A percentile compares a stretch with the other conserved stretches of the same genome.
Evolutionary conservation across 1,140 invertebrate species (phyloP).

Genomic region (Apis cerana): DNA sequence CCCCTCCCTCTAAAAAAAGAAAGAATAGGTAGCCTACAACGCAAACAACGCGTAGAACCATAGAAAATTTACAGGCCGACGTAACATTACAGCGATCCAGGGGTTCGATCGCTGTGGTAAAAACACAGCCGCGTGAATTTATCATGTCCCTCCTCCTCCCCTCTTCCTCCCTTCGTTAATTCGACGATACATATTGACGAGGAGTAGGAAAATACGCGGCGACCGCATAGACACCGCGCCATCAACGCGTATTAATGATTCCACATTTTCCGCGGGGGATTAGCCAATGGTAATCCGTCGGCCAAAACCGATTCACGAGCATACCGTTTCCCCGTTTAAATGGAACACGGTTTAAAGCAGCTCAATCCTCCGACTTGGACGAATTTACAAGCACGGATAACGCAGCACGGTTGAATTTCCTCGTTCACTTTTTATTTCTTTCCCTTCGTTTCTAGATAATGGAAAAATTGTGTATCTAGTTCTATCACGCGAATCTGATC

Average conservation of each 20-base stretch:
- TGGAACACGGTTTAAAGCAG: constrained; percentile 22
- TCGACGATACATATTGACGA: constrained; percentile 4
- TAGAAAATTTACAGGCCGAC: no score
- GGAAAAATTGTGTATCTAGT: no score
- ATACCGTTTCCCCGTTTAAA: constrained; percentile 17
- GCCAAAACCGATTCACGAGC: constrained; percentile 9
- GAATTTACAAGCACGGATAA: no score
- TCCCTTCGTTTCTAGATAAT: no score
- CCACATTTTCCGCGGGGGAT: constrained; percentile 51
- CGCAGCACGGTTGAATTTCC: no score
- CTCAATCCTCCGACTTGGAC: no score
- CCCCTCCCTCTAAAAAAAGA: no score
- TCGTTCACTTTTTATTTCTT: not conserved
- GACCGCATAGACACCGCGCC: constrained; percentile 9
- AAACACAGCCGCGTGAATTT: not conserved
- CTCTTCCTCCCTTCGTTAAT: not conserved
- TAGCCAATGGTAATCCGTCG: constrained; percentile 53
- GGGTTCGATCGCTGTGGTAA: no score
- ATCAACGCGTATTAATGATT: constrained; percentile 49
- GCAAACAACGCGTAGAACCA: no score
- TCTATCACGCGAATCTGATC: no score
- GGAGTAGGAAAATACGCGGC: constrained; percentile 15
- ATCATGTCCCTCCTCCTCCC: not conserved
- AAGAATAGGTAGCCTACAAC: no score
- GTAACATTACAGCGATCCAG: no score